phyloP scores from a whole-genome alignment of 2,113 vertebrate genomes.

The Synchiropus splendidus region DNA sequence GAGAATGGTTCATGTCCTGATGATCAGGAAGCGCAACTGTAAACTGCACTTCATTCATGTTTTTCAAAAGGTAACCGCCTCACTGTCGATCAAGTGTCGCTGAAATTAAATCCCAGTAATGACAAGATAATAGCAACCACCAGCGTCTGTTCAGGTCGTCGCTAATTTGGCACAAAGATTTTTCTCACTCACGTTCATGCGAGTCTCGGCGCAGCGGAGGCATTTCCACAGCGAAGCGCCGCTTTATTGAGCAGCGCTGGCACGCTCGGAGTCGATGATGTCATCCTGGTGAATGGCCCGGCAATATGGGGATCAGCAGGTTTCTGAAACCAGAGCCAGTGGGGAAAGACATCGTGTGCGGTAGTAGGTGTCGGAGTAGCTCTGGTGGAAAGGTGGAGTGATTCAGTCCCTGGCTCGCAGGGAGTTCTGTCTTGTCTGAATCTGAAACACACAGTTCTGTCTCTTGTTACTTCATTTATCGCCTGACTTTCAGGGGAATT shows the following conservation, averaged over 20 bases:
- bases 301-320: constrained; percentile 55
- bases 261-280: constrained; percentile 49
- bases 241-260: constrained; percentile 60
- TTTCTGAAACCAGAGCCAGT: constrained; percentile 45
- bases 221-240: constrained; percentile 53
- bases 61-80: too few species aligned
- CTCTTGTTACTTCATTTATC: too few species aligned
- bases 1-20: too few species aligned
- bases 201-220: constrained; percentile 47
- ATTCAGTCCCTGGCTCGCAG: too few species aligned
- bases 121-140: not conserved
- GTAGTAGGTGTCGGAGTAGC: constrained; percentile 2
- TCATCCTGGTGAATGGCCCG: constrained; percentile 54
- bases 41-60: too few species aligned
- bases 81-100: too few species aligned
- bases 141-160: constrained; percentile 18
- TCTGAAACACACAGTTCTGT: too few species aligned
- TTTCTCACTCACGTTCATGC: constrained; percentile 47
- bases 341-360: constrained; percentile 20
- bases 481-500: too few species aligned
- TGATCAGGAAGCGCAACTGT: too few species aligned
- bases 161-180: constrained; percentile 46
- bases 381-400: constrained; percentile 14
- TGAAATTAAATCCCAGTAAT: too few species aligned
- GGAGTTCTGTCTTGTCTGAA: too few species aligned